Percentiles rank a stretch among this genome's conserved stretches.
phyloP scores from a whole-genome alignment of 2,888 invertebrate genomes.

The Zeuzera pyrina region DNA sequence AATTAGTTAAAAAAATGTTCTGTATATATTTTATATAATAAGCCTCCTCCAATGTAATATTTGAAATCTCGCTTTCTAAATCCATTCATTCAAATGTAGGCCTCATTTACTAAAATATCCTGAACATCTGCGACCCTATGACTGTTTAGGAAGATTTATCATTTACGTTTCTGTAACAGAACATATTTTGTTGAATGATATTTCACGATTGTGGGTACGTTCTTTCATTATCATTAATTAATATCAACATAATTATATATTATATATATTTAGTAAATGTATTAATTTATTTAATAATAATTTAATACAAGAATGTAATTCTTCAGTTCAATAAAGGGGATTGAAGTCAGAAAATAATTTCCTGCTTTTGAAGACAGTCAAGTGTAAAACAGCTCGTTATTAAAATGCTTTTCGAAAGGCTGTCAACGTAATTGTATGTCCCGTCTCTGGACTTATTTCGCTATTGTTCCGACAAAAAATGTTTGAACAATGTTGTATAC shows the following conservation, averaged over 20 bases:
- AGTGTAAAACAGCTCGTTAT: conserved; percentile 41
- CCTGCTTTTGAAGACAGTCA: conserved; percentile 29
- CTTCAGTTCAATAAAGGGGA: not conserved
- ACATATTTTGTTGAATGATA: not conserved
- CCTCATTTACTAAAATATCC: conserved; percentile 65
- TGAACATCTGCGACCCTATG: conserved; percentile 55
- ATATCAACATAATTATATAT: too few species aligned
- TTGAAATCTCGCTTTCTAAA: too few species aligned
- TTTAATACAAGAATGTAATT: too few species aligned
- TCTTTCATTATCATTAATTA: too few species aligned
- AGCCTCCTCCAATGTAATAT: too few species aligned
- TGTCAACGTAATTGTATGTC: conserved; percentile 23
- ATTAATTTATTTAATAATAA: too few species aligned
- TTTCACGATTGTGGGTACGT: not conserved
- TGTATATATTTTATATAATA: too few species aligned
- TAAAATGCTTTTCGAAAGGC: conserved; percentile 31
- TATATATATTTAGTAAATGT: too few species aligned
- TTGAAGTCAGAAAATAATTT: conserved; percentile 27
- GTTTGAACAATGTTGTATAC: not conserved
- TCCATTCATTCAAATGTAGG: conserved; percentile 38
- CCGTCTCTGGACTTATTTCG: conserved; percentile 14
- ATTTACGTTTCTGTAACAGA: conserved; percentile 25
- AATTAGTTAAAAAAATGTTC: too few species aligned
- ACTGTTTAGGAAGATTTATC: conserved; percentile 51
- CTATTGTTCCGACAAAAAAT: conserved; percentile 12